Evolutionary conservation across 2,888 invertebrate genomes (phyloP).

Genomic region (Spilosoma lubricipeda): DNA sequence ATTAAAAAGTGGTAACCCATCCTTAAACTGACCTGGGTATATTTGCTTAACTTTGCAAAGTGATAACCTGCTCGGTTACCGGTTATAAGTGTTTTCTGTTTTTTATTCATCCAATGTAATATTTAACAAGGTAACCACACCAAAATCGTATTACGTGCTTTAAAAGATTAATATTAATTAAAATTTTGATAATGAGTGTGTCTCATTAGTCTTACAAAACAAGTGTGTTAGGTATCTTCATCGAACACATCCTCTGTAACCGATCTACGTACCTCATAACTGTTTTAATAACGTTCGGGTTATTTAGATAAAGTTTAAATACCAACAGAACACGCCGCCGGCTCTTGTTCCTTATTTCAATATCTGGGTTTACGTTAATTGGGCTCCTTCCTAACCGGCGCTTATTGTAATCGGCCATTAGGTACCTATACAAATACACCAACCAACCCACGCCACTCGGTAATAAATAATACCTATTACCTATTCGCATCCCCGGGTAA

Average conservation of each 20-base stretch:
- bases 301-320: conserved; percentile 19
- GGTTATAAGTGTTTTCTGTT: too few species aligned
- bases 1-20: too few species aligned
- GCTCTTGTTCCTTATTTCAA: conserved; percentile 40
- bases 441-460: conserved; percentile 28
- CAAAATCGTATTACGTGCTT: not conserved
- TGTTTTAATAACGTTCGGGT: conserved; percentile 2
- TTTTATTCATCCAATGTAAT: too few species aligned
- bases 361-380: conserved; percentile 45
- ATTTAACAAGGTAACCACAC: not conserved
- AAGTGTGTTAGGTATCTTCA: not conserved
- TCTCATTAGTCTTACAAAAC: not conserved
- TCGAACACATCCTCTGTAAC: not conserved
- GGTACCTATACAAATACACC: conserved; percentile 32
- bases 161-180: not conserved
- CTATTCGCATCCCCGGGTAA: not conserved
- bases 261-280: not conserved
- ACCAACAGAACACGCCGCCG: conserved; percentile 30
- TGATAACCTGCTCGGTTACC: too few species aligned
- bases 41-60: too few species aligned
- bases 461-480: conserved; percentile 27
- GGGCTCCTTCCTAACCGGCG: conserved; percentile 38
- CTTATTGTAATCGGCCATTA: conserved; percentile 42
- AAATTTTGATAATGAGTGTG: not conserved
- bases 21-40: too few species aligned